Evolutionary conservation across 2,113 vertebrate species (phyloP).

Genomic region (Gavialis gangeticus): DNA sequence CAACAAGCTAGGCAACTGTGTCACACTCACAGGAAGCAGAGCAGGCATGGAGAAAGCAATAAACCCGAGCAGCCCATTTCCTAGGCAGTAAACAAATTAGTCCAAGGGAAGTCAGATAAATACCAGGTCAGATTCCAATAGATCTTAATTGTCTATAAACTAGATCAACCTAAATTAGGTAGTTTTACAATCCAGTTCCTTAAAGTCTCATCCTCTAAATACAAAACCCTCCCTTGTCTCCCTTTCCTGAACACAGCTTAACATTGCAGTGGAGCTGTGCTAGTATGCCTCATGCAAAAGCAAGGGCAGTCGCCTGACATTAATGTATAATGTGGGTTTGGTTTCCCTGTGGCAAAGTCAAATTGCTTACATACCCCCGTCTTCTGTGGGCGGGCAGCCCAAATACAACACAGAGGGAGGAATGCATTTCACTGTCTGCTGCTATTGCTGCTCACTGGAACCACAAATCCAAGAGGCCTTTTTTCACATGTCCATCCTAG

Average conservation of each 20-base stretch:
- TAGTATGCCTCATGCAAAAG: background rate
- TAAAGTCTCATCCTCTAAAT: background rate
- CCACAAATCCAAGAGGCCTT: background rate
- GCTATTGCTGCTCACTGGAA: background rate
- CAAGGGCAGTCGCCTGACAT: background rate
- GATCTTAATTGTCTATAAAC: background rate
- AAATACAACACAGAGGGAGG: background rate
- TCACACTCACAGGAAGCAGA: background rate
- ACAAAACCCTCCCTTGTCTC: background rate
- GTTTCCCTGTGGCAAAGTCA: background rate
- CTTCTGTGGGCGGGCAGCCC: background rate
- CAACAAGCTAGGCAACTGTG: background rate
- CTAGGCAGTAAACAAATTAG: background rate
- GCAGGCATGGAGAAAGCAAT: background rate
- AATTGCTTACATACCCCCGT: background rate
- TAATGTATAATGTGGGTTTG: background rate
- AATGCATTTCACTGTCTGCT: background rate
- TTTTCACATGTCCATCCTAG: background rate
- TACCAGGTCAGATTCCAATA: background rate
- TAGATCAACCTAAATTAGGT: background rate
- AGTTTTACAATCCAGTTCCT: background rate
- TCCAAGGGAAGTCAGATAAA: background rate
- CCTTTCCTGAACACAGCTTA: background rate
- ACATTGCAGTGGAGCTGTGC: background rate
- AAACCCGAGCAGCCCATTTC: background rate